phyloP scores from a whole-genome alignment of 2,888 invertebrate genomes.

The Napeogenes inachia region DNA sequence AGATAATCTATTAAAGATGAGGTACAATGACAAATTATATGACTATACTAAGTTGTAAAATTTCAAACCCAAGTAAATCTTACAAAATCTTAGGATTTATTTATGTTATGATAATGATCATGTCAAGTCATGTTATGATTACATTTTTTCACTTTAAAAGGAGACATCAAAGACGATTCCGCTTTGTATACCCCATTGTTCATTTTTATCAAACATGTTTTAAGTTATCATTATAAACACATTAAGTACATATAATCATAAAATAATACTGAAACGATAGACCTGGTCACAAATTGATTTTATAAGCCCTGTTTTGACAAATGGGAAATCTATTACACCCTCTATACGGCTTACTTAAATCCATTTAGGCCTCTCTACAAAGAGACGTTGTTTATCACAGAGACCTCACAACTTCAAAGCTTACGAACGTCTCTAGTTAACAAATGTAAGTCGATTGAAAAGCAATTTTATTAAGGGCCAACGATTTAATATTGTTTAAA shows the following conservation, averaged over 20 bases:
- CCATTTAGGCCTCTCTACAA: conserved; percentile 12
- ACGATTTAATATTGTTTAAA: not conserved
- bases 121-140: too few relatives aligned
- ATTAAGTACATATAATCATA: not conserved
- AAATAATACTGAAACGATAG: not conserved
- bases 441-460: conserved; percentile 27
- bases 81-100: too few relatives aligned
- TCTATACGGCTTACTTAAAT: conserved; percentile 6
- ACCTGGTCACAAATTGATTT: conserved; percentile 29
- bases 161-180: too few relatives aligned
- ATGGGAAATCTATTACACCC: conserved; percentile 5
- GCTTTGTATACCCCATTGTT: too few relatives aligned
- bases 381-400: conserved; percentile 27
- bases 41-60: too few relatives aligned
- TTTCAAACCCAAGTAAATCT: too few relatives aligned
- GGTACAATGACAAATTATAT: too few relatives aligned
- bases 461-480: conserved; percentile 17
- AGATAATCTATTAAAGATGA: too few relatives aligned
- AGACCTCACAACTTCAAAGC: conserved; percentile 28
- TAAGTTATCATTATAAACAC: too few relatives aligned
- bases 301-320: conserved; percentile 45
- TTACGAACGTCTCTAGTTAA: conserved; percentile 15
- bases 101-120: too few relatives aligned
- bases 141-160: too few relatives aligned
- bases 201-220: too few relatives aligned